Base-by-base conservation (phyloP, 1,140 invertebrate genomes). In the Drosophila melanica region DNA sequence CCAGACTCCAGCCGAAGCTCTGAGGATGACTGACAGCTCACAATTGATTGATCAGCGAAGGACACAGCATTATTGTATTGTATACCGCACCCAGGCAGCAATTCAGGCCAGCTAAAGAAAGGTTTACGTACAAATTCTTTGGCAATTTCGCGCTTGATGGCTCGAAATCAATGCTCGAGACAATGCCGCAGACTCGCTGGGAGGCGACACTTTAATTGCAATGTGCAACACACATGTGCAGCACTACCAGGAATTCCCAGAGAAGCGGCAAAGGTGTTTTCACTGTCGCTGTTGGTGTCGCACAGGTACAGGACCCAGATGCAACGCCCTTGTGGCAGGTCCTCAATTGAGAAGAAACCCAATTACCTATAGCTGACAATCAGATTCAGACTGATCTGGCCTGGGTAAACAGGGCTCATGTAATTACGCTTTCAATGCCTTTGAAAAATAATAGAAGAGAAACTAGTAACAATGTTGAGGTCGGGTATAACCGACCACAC, bases 351-450 rank as follows among this genome's bases (percentile, higher is more conserved):
- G 9, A 14, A 20, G 37, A 44, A 14, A 51, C 33, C 33, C 33
- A 35, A 71, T 51, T 48, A 41, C 30, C 41, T 16, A 63, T 63
- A 41, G 12, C 42, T 54, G 59, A 63, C 39, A 71, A 65, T 42
- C 72, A 42, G 16, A 45, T 30, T 9, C 54, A 18, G 60, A 35
- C 59, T 45, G 47, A 41, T 51, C 30, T 42, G 42, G 33, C 44
- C 58, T 7, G 11, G 58, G 39, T 35, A 53, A 45, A 18, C 16
- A 18, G 20, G 27, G 63, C 59, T 59, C 62, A 71, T 66, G 80
- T 73, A 82, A 82, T 82, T 82, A 84, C 70, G 79, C 72, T 60
- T 79, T 48, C 62, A 69, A 64, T 78, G 65, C 75, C 65, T 55
- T 64, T 54, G 69, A 54, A 47, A 80, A 79, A 48, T 48, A 45